Base-by-base conservation (phyloP, 2,888 invertebrate genomes). In the Caenorhabditis wallacei region DNA sequence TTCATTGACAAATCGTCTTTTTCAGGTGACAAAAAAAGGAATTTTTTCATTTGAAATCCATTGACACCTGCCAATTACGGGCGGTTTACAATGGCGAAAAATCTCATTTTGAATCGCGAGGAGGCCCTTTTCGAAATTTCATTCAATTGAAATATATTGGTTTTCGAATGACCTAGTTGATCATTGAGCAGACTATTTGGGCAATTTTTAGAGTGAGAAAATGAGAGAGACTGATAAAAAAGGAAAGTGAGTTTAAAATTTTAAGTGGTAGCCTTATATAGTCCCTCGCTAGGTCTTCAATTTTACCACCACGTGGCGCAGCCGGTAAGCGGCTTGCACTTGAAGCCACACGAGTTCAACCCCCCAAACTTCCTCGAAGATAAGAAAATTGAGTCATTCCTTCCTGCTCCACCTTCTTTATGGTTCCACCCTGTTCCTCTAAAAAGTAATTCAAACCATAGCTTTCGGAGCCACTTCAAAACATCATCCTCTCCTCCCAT, bases 21-120 rank as follows among this genome's bases (percentile, higher is more conserved):
- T 8, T n/a, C 66, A 66, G 66, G 51, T 66, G 51, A 22, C 22
- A 18, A 48, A 48, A n/a, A n/a, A n/a, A n/a, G n/a, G n/a, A n/a
- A n/a, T n/a, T n/a, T n/a, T n/a, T n/a, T n/a, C n/a, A n/a, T n/a
- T n/a, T n/a, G n/a, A n/a, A n/a, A n/a, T n/a, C n/a, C n/a, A n/a
- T n/a, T 46, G 70, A 70, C 70, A 70, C 70, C 70, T 57, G 70
- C 46, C 43, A 24, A 66, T 66, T 66, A 53, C 53, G 64, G 64
- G 51, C 51, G 64, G 64, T 64, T 24, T 22, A 0, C 40, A 40
- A 35, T 59, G 22, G 1, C 26, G 11, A n/a, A n/a, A n/a, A 8
- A 10, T 5, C n/a, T 30, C 10, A 56, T n/a, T 30, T 56, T 24
- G 10, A 22, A 1, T 53, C 20, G 53, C 20, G n/a, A n/a, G n/a